Conservation (phyloP, 2,797 vertebrate species). For the Spinus olivaceus region DNA sequence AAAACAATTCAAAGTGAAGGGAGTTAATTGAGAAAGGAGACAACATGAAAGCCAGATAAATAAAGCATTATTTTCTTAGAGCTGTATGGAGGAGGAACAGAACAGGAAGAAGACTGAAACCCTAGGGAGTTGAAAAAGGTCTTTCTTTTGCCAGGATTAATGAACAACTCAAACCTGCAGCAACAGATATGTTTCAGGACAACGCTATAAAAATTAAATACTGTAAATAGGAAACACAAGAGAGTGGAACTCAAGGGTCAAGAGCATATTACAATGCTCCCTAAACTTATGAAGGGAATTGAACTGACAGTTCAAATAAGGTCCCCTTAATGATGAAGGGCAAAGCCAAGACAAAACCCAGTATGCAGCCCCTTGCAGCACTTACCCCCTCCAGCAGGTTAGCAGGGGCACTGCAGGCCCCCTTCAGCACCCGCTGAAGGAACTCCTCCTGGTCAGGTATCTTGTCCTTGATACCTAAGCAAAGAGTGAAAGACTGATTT, state of each 20-base stretch:
- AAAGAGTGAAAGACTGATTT: background rate
- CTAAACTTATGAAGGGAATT: background rate
- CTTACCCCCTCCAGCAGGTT: slow-evolving; percentile 93
- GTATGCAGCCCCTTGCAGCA: background rate
- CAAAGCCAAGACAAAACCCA: background rate
- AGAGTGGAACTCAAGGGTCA: background rate
- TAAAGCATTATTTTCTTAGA: background rate
- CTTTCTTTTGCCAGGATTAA: background rate
- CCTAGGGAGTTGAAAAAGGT: background rate
- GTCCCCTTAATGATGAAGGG: background rate
- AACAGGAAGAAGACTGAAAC: background rate
- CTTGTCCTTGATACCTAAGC: slow-evolving; percentile 89
- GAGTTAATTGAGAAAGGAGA: background rate
- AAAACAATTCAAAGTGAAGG: background rate
- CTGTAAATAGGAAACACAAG: background rate
- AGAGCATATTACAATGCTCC: background rate
- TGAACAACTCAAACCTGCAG: background rate
- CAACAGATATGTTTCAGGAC: background rate
- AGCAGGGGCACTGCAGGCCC: slow-evolving; percentile 88
- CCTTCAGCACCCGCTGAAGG: slow-evolving; percentile 84
- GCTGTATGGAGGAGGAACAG: background rate
- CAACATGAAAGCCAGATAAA: background rate
- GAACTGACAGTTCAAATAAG: background rate
- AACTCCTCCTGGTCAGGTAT: slow-evolving; percentile 87
- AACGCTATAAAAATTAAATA: background rate